A percentile compares a stretch with the other conserved stretches of the same genome.
Evolutionary conservation across 37 sponge, comb jelly and placozoan genomes (phyloP).

Genomic region (Axinella damicornis): DNA sequence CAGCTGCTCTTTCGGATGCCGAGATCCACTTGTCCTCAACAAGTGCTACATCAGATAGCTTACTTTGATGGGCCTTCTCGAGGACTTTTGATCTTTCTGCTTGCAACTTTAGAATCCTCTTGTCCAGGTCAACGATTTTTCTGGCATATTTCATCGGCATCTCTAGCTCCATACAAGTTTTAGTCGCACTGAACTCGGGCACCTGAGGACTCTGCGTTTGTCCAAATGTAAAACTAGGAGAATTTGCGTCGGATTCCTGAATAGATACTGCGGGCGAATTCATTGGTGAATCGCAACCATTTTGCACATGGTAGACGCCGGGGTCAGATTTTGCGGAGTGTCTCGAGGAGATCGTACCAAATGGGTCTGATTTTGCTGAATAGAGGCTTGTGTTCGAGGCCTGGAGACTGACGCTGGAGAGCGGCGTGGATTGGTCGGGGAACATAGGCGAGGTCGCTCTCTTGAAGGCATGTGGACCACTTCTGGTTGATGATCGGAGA

Average conservation of each 20-base stretch:
- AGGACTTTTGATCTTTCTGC: constrained; percentile 66
- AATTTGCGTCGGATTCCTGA: background rate
- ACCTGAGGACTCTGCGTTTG: background rate
- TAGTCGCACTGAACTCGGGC: background rate
- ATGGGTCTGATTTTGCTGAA: background rate
- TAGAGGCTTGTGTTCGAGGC: constrained; percentile 7
- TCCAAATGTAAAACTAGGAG: constrained; percentile 4
- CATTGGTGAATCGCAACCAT: background rate
- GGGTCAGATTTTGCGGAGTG: constrained; percentile 10
- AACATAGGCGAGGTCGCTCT: constrained; percentile 35
- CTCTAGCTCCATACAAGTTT: constrained; percentile 35
- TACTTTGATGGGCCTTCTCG: constrained; percentile 15
- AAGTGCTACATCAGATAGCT: background rate
- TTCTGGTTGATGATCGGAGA: background rate
- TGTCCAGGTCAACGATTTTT: constrained; percentile 55
- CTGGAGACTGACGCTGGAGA: constrained; percentile 15
- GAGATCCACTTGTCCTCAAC: background rate
- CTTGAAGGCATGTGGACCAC: background rate
- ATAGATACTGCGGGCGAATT: background rate
- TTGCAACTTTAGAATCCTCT: constrained; percentile 61
- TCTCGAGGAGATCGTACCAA: background rate
- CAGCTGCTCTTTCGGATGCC: constrained; percentile 8
- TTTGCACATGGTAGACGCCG: background rate
- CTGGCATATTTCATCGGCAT: constrained; percentile 31
- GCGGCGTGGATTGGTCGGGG: constrained; percentile 43